Evolutionary conservation across 2,113 vertebrate genomes (phyloP).

Genomic region (Paralichthys olivaceus): DNA sequence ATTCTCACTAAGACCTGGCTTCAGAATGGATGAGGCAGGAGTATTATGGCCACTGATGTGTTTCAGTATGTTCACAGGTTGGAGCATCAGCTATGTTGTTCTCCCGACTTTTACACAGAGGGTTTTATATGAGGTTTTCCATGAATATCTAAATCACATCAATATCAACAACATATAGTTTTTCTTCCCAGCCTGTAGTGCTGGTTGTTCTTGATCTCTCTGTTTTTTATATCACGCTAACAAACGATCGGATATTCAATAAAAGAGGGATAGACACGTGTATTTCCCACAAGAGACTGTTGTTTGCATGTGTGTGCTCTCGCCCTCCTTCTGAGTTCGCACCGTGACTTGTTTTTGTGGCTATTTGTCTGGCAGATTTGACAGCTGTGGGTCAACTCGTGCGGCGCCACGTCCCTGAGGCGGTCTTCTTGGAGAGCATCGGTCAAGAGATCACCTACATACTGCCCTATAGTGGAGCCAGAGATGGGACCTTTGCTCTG

Average conservation of each 20-base stretch:
- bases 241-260: background rate
- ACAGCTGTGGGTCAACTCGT: conserved; percentile 71
- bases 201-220: background rate
- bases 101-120: background rate
- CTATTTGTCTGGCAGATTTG: conserved; percentile 52
- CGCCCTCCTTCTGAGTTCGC: background rate
- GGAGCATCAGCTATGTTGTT: conserved; percentile 31
- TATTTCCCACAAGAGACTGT: background rate
- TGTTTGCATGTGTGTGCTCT: background rate
- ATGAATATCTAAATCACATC: background rate
- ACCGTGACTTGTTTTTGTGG: conserved; percentile 1
- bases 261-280: background rate
- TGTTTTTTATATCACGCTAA: background rate
- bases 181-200: background rate
- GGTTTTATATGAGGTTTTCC: background rate
- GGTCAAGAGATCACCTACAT: conserved; percentile 96
- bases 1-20: conserved; percentile 61
- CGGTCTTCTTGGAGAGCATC: conserved; percentile 92
- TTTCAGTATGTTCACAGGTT: conserved; percentile 62
- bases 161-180: background rate
- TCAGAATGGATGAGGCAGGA: conserved; percentile 58
- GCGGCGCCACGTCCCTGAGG: conserved; percentile 86
- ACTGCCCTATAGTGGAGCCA: conserved; percentile 91
- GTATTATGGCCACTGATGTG: conserved; percentile 58
- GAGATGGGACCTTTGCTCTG: conserved; percentile 91